phyloP scores from a whole-genome alignment of 37 sponge, comb jelly and placozoan species.

The Eunapius fragilis region DNA sequence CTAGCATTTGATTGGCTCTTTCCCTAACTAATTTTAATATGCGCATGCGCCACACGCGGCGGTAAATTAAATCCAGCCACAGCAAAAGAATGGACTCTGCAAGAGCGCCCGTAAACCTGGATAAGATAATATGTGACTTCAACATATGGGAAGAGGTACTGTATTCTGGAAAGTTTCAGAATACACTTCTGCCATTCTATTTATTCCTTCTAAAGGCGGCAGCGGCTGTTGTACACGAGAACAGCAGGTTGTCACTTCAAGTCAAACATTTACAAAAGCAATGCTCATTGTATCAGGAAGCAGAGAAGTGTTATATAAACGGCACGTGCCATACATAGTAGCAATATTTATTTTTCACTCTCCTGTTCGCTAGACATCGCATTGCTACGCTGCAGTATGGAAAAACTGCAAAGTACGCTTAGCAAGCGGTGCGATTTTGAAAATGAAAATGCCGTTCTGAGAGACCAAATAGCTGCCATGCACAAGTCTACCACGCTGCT shows the following conservation, averaged over 20 bases:
- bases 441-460: slow-evolving; percentile 49
- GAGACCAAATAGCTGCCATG: slow-evolving; percentile 38
- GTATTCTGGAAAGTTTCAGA: background rate
- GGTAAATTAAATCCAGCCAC: background rate
- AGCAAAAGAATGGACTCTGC: background rate
- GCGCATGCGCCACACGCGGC: background rate
- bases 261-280: slow-evolving; percentile 34
- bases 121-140: slow-evolving; percentile 39
- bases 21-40: background rate
- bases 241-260: slow-evolving; percentile 20
- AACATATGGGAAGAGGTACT: slow-evolving; percentile 43
- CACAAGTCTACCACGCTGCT: slow-evolving; percentile 18
- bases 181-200: background rate
- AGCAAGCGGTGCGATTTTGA: slow-evolving; percentile 49
- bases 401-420: slow-evolving; percentile 36
- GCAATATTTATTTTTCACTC: background rate
- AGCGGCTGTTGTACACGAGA: slow-evolving; percentile 26
- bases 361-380: background rate
- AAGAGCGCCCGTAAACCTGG: slow-evolving; percentile 26
- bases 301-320: background rate
- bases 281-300: slow-evolving; percentile 8
- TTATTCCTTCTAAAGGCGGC: slow-evolving; percentile 7
- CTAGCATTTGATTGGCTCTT: slow-evolving; percentile 6
- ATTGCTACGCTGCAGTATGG: slow-evolving; percentile 25
- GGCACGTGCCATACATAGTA: background rate